phyloP scores from a whole-genome alignment of 1,140 invertebrate genomes.

The Drosophila kikkawai region DNA sequence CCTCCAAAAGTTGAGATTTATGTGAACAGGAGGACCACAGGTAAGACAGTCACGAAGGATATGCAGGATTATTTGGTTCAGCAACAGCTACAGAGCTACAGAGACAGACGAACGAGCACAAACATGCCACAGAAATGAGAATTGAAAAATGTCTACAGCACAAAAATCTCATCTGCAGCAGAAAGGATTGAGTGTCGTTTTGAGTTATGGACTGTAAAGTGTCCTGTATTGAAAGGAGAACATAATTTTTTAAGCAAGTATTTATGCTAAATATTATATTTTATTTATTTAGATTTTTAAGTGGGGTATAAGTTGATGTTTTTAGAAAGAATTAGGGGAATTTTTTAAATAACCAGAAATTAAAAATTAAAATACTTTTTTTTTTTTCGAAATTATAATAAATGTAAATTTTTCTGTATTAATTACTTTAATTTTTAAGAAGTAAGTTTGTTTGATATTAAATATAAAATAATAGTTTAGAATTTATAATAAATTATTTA shows the following conservation, averaged over 20 bases:
- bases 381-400: no score
- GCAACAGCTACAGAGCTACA: not conserved
- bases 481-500: no score
- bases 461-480: no score
- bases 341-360: no score
- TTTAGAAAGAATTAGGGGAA: no score
- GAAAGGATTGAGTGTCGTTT: not conserved
- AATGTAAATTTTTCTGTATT: no score
- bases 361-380: no score
- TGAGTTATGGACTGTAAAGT: not conserved
- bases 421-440: no score
- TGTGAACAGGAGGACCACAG: constrained; percentile 18
- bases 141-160: constrained; percentile 17
- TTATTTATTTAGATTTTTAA: not conserved
- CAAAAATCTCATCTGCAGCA: not conserved
- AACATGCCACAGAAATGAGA: constrained; percentile 31
- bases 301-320: no score
- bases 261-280: not conserved
- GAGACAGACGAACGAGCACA: constrained; percentile 4
- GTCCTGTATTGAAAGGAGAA: not conserved
- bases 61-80: constrained; percentile 9
- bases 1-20: constrained; percentile 30
- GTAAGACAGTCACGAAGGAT: constrained; percentile 31
- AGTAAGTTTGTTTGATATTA: no score
- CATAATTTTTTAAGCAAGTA: no score